phyloP scores from a whole-genome alignment of 2,797 vertebrate genomes.

The Chanos chanos region DNA sequence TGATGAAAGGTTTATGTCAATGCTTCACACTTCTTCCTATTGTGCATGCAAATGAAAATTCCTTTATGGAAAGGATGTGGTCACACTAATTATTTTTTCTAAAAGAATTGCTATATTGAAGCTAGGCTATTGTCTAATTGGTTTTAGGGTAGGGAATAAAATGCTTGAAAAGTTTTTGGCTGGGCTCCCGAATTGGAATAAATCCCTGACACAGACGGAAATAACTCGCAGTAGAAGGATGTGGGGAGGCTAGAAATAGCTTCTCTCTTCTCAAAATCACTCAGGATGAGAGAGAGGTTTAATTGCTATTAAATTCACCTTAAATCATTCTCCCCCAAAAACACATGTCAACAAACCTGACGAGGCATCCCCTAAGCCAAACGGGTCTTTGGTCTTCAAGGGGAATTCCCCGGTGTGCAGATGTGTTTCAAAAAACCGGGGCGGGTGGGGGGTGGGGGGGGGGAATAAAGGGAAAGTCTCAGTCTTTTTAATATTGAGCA shows the following conservation, averaged over 20 bases:
- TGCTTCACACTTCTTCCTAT: no score
- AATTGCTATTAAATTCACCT: background rate
- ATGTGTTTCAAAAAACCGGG: constrained; percentile 24
- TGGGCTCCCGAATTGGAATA: no score
- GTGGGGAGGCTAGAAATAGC: background rate
- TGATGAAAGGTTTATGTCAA: no score
- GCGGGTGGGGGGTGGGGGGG: no score
- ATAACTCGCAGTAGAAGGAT: constrained; percentile 2
- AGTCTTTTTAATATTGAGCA: constrained; percentile 15
- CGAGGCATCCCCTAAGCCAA: background rate
- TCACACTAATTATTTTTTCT: no score
- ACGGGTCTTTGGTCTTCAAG: constrained; percentile 10
- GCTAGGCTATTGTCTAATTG: no score
- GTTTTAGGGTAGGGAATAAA: no score
- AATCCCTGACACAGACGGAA: no score
- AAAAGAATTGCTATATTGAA: no score
- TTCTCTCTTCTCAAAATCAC: background rate
- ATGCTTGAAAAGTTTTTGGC: no score
- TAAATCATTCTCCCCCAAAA: constrained; percentile 20
- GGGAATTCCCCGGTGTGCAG: constrained; percentile 28
- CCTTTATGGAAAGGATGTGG: no score
- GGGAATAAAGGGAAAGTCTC: background rate
- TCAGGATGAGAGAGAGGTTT: background rate
- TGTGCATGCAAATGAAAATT: no score
- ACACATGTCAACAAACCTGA: constrained; percentile 13